phyloP scores from a whole-genome alignment of 2,113 vertebrate species.

The Lynx canadensis region DNA sequence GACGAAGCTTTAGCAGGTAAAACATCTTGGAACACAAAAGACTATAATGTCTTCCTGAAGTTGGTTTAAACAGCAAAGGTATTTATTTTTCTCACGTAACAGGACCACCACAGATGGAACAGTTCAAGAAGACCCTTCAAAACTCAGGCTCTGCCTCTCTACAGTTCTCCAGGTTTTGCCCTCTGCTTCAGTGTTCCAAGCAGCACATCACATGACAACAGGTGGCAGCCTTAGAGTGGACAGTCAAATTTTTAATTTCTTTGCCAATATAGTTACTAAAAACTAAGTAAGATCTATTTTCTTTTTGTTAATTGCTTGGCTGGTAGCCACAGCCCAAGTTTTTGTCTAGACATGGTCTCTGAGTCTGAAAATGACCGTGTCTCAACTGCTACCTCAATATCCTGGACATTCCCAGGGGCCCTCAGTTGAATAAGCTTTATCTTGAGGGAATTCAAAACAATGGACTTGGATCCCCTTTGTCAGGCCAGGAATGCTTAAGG shows the following conservation, averaged over 20 bases:
- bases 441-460: not conserved
- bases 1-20: not conserved
- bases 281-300: not conserved
- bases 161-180: not conserved
- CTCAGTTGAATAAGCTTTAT: not conserved
- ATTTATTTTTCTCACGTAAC: not conserved
- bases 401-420: not conserved
- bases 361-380: conserved; percentile 29
- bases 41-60: not conserved
- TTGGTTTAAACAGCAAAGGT: not conserved
- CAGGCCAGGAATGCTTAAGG: not conserved
- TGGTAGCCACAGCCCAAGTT: not conserved
- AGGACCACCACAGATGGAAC: not conserved
- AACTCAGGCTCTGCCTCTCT: not conserved
- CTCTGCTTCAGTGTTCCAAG: not conserved
- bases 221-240: not conserved
- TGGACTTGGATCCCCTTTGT: not conserved
- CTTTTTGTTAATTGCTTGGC: not conserved
- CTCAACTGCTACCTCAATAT: not conserved
- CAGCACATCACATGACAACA: not conserved
- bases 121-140: not conserved
- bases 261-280: not conserved
- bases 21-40: conserved; percentile 33
- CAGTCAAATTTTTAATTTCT: not conserved
- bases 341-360: conserved; percentile 34